These are phyloP conservation scores for Dryobates pubescens DNA, from an alignment of 2,797 vertebrate species.

Conservation along the genomic window DNA sequence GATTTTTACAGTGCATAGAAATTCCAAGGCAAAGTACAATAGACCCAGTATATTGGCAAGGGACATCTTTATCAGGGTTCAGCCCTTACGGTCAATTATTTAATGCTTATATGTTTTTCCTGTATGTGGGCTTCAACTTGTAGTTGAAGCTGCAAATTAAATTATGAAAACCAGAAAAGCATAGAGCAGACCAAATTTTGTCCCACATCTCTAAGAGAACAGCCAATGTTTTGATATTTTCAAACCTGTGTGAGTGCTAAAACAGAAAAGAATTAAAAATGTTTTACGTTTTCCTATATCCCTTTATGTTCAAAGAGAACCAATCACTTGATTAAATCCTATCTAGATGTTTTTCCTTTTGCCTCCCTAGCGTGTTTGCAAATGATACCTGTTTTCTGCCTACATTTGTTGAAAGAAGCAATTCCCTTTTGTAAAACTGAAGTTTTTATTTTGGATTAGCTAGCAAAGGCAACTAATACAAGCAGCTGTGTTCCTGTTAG, in stretches of 20 bases:
- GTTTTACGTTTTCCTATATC: neutral
- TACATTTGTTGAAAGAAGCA: neutral
- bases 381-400: neutral
- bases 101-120: neutral
- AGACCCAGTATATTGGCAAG: neutral
- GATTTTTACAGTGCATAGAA: neutral
- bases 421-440: neutral
- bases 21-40: neutral
- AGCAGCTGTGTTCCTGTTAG: neutral
- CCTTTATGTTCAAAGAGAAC: neutral
- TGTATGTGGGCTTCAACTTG: neutral
- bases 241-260: neutral
- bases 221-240: neutral
- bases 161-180: neutral
- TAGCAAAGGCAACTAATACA: neutral
- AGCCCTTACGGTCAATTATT: neutral
- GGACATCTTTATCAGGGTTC: constrained; percentile 2
- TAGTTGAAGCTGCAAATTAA: neutral
- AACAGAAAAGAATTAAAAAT: neutral
- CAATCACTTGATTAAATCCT: neutral
- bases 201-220: neutral
- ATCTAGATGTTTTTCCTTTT: neutral
- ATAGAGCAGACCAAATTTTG: neutral
- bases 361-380: neutral
- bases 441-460: neutral